A percentile compares a stretch with the other conserved stretches of the same genome.
phyloP scores from a whole-genome alignment of 2,888 invertebrate species.

The Nasonovia ribisnigri region DNA sequence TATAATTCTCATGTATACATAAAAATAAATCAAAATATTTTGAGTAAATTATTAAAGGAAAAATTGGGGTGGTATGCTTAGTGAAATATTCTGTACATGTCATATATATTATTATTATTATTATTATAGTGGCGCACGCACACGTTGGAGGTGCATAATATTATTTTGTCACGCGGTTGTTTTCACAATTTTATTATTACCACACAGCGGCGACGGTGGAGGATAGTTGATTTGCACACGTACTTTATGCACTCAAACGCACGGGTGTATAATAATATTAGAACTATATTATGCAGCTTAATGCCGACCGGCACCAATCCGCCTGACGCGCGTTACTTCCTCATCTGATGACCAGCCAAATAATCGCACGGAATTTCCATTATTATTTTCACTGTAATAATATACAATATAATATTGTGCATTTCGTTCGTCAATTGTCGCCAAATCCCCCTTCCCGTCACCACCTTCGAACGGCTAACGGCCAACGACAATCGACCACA shows the following conservation, averaged over 20 bases:
- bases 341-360: slow-evolving; percentile 22
- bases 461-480: too few relatives aligned
- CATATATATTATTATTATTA: slow-evolving; percentile 1
- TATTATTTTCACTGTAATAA: not conserved
- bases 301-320: not conserved
- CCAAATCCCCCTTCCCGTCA: not conserved
- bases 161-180: slow-evolving; percentile 38
- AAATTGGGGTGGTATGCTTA: not conserved
- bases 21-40: not conserved
- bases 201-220: not conserved
- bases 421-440: not conserved
- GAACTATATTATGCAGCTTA: not conserved
- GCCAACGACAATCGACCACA: not conserved
- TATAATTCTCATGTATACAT: not conserved
- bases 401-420: not conserved
- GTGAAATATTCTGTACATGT: not conserved
- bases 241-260: slow-evolving; percentile 14
- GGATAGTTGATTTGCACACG: slow-evolving; percentile 52
- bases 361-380: slow-evolving; percentile 6
- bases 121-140: not conserved
- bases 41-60: not conserved
- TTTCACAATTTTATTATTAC: slow-evolving; percentile 54
- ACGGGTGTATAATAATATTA: not conserved
- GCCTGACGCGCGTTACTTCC: not conserved
- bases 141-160: not conserved